Percentiles rank a stretch among this genome's conserved stretches.
Evolutionary conservation across 2,113 vertebrate genomes (phyloP).

Genomic region (Cisticola juncidis): DNA sequence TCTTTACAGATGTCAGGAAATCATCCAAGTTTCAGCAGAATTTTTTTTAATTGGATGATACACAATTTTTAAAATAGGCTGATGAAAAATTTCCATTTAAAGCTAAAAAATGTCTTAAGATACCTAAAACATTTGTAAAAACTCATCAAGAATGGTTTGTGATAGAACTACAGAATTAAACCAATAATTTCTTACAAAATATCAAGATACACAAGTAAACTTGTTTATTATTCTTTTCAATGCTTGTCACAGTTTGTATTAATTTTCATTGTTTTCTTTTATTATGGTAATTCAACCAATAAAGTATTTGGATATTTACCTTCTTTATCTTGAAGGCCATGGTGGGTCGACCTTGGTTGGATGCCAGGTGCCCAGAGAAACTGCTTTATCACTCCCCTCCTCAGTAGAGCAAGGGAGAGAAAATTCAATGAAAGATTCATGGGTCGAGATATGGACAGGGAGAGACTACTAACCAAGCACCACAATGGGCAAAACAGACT

Average conservation of each 20-base stretch:
- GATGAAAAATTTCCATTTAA: not conserved
- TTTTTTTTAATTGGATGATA: not conserved
- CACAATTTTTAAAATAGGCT: not conserved
- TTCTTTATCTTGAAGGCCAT: not conserved
- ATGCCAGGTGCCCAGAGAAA: not conserved
- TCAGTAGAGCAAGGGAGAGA: not conserved
- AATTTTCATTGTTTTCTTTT: not conserved
- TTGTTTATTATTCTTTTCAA: not conserved
- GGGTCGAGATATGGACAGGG: not conserved
- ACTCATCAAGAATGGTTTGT: not conserved
- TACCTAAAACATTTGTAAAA: not conserved
- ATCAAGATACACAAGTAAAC: not conserved
- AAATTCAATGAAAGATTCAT: not conserved
- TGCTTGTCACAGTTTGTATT: not conserved
- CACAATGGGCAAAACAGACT: not conserved
- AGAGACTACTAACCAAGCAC: not conserved
- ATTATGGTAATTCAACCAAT: not conserved
- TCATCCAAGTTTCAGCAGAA: not conserved
- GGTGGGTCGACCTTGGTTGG: not conserved
- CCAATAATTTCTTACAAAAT: not conserved
- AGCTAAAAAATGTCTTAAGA: not conserved
- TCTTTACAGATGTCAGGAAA: not conserved
- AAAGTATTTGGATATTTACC: not conserved
- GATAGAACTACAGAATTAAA: not conserved
- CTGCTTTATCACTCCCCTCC: not conserved